Evolutionary conservation across 2,888 invertebrate genomes (phyloP).

Genomic region (Trachelus troglodyta): DNA sequence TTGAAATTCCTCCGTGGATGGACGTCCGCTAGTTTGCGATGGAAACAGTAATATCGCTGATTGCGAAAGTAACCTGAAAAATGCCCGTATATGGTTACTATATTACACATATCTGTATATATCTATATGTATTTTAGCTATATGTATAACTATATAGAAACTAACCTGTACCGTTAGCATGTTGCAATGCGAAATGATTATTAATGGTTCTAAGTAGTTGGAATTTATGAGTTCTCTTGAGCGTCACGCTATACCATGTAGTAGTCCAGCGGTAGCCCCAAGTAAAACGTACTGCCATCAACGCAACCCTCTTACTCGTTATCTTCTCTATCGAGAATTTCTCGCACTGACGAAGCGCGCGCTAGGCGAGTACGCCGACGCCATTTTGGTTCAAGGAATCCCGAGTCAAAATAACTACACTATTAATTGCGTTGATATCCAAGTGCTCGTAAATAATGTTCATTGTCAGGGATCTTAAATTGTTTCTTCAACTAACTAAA

Average conservation of each 20-base stretch:
- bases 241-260: neutral
- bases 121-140: neutral
- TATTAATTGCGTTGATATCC: neutral
- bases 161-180: neutral
- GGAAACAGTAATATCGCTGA: too few relatives aligned
- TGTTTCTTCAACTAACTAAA: neutral
- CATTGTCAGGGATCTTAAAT: neutral
- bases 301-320: neutral
- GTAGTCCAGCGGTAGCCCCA: neutral
- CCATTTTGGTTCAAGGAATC: neutral
- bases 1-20: too few relatives aligned
- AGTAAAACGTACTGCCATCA: neutral
- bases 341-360: neutral
- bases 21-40: too few relatives aligned
- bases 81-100: too few relatives aligned
- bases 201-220: neutral
- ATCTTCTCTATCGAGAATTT: neutral
- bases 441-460: neutral
- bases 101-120: too few relatives aligned
- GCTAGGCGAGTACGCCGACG: neutral
- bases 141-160: neutral
- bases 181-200: neutral
- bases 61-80: too few relatives aligned
- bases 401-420: neutral
- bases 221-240: neutral